These are phyloP conservation scores for Campylorhamphus procurvoides DNA, from an alignment of 2,113 vertebrate species.

Conservation along the genomic window DNA sequence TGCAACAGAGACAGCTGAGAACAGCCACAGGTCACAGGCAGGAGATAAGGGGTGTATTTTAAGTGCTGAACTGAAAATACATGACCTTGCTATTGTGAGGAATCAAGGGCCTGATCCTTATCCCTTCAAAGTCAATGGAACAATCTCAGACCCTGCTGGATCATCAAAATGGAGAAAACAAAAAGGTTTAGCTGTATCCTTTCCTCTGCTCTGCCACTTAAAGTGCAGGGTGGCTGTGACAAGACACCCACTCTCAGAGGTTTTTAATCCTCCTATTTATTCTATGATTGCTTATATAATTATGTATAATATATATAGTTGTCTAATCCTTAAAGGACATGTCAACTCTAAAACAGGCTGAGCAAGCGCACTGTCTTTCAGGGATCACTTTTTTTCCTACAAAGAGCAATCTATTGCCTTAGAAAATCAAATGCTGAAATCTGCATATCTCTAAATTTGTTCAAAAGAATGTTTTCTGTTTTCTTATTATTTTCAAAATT, in stretches of 20 bases:
- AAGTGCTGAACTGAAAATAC: slow-evolving; percentile 15
- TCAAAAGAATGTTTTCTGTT: neutral
- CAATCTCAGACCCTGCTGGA: neutral
- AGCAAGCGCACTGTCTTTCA: neutral
- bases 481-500: neutral
- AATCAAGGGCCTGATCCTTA: neutral
- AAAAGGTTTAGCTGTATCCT: neutral
- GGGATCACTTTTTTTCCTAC: neutral
- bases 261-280: slow-evolving; percentile 27
- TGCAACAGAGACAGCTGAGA: neutral
- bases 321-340: neutral
- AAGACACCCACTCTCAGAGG: neutral
- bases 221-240: neutral
- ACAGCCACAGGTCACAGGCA: neutral
- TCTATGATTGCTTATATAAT: neutral
- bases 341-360: neutral
- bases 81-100: neutral
- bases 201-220: neutral
- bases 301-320: neutral
- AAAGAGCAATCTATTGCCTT: neutral
- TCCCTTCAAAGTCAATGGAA: neutral
- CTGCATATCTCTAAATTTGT: neutral
- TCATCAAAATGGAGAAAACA: neutral
- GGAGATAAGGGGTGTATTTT: neutral
- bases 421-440: neutral